Evolutionary conservation across 2,113 vertebrate species (phyloP), one percentile per base, ranked within the genome.

Genomic region (Hippocampus zosterae): DNA sequence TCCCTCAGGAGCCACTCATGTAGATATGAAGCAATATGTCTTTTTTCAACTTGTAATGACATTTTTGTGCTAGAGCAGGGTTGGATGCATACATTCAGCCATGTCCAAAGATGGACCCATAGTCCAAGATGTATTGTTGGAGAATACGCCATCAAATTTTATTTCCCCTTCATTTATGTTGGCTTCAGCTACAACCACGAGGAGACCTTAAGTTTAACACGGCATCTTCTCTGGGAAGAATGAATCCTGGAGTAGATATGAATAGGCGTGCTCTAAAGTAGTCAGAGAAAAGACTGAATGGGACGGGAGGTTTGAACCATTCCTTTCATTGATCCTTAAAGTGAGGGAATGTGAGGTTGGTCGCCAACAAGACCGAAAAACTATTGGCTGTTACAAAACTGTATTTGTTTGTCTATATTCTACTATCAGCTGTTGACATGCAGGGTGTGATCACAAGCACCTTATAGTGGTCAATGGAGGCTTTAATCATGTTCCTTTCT

Each of bases 1-100:
- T 77, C 75, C 56, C 69, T 55, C 56, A 41, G 52, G 57, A 27
- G 64, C 18, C 29, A 48, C 52, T 61, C 66, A 62, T 71, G 56
- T 60, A 25, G 16, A 69, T 50, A 60, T 60, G 19, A 60, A 33
- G 27, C 57, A 60, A 33, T 60, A 8, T 33, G 57, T 60, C 57
- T 33, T 29, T 60, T 27, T 60, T 60, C 15, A 25, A 27, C n/a
- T 56, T 56, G 23, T 13, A 13, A 57, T 12, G 11, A 57, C 12
- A 5, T 44, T 44, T 44, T 44, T 44, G 42, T 44, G 10, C 3
- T 2, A 44, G 42, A 21, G 1, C 48, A 50, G 48, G 16, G 48
- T 50, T 50, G 18, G 6, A 8, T 50, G 48, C 6, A 50, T 50
- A 50, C 48, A 50, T 21, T 50, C 48, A 50, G 48, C 16, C 48